Percentiles rank a stretch among this genome's conserved stretches.
phyloP scores from a whole-genome alignment of 23 tunicate species.

The Oikopleura dioica region DNA sequence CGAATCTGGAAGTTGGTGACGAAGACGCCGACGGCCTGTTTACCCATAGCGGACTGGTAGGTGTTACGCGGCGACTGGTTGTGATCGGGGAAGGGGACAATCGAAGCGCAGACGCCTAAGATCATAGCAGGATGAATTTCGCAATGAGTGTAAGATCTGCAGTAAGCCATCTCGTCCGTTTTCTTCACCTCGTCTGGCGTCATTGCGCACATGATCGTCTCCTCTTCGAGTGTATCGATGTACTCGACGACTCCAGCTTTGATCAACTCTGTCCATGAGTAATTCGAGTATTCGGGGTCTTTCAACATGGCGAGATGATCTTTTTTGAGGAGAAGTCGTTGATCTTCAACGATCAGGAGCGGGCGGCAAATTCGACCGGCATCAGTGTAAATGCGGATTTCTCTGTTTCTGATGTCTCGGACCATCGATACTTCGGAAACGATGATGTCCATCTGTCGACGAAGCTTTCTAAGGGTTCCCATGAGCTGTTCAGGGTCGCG shows the following conservation, averaged over 20 bases:
- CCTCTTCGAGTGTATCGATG: constrained; percentile 96
- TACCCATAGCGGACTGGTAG: constrained; percentile 99
- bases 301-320: constrained; percentile 64
- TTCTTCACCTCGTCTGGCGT: constrained; percentile 89
- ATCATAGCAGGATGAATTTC: constrained; percentile 99
- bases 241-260: constrained; percentile 96
- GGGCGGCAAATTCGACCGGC: constrained; percentile 96
- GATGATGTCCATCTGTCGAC: constrained; percentile 94
- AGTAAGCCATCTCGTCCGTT: constrained; percentile 70
- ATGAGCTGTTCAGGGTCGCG: constrained; percentile 94
- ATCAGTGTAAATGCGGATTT: constrained; percentile 95
- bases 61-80: constrained; percentile 99
- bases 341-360: constrained; percentile 80
- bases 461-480: constrained; percentile 72
- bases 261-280: constrained; percentile 93
- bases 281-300: constrained; percentile 54
- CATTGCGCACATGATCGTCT: constrained; percentile 99
- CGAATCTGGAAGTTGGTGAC: constrained; percentile 96
- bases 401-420: constrained; percentile 84
- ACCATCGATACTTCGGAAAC: constrained; percentile 99
- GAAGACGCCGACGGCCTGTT: constrained; percentile 99
- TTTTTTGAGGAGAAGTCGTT: constrained; percentile 67
- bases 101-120: constrained; percentile 94
- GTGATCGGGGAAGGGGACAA: constrained; percentile 98
- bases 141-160: constrained; percentile 87